Conservation (phyloP, 2,888 invertebrate species). For the Luperina testacea region DNA sequence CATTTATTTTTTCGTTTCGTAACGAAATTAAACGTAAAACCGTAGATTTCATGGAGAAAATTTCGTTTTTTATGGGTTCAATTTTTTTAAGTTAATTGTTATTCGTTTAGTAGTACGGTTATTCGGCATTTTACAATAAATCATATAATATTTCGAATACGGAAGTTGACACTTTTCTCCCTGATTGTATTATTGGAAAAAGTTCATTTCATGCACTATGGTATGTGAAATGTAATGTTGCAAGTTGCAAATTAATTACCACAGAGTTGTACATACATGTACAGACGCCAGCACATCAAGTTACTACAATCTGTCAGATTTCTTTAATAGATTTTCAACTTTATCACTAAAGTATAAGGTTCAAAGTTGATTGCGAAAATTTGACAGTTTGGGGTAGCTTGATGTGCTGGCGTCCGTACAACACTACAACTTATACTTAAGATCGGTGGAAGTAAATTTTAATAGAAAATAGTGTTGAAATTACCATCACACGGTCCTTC, state of each 20-base stretch:
- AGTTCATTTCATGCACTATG: not conserved
- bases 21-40: too few species aligned
- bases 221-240: conserved; percentile 4
- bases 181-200: conserved; percentile 8
- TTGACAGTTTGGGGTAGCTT: too few species aligned
- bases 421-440: too few species aligned
- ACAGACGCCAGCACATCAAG: too few species aligned
- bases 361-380: too few species aligned
- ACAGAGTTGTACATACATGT: not conserved
- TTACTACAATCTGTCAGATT: too few species aligned
- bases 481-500: conserved; percentile 94
- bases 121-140: not conserved
- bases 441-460: not conserved
- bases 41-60: not conserved
- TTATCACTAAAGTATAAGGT: too few species aligned
- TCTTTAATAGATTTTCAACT: too few species aligned
- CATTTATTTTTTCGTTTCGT: not conserved
- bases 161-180: not conserved
- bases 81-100: not conserved
- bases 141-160: not conserved
- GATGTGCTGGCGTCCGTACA: too few species aligned
- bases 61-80: too few species aligned
- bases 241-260: not conserved
- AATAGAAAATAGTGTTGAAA: conserved; percentile 51
- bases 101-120: not conserved